phyloP scores from a whole-genome alignment of 2,797 vertebrate genomes.

The Neosilurus hyrtlii region DNA sequence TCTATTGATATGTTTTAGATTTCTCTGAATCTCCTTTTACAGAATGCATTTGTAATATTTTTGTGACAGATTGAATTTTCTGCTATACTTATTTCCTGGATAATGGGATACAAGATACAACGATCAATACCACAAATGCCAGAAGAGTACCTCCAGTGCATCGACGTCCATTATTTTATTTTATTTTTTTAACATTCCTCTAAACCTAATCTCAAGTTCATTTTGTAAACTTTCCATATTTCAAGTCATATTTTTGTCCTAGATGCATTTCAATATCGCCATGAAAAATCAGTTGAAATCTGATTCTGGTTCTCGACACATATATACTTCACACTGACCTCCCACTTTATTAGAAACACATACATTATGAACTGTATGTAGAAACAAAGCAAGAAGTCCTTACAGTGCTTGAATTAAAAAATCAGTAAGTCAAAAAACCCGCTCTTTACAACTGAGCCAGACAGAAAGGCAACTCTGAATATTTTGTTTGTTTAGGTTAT shows the following conservation, averaged over 20 bases:
- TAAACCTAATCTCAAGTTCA: background rate
- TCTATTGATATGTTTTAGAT: conserved; percentile 7
- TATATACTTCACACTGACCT: background rate
- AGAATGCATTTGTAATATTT: conserved; percentile 13
- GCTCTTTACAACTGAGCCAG: too few species aligned
- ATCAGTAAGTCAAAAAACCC: too few species aligned
- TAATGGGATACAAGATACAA: background rate
- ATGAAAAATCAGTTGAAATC: background rate
- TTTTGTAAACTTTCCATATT: background rate
- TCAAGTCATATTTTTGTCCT: background rate
- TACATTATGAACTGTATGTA: too few species aligned
- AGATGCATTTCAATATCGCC: too few species aligned
- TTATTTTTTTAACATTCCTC: background rate
- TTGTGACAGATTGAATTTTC: conserved; percentile 24
- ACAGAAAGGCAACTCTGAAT: too few species aligned
- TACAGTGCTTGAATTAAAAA: too few species aligned
- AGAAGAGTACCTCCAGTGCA: background rate
- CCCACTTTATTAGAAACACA: background rate
- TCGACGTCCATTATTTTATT: background rate
- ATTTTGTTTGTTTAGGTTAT: too few species aligned
- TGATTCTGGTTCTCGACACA: too few species aligned
- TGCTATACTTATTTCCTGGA: conserved; percentile 22
- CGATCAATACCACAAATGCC: conserved; percentile 2
- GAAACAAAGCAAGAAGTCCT: too few species aligned
- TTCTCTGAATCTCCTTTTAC: conserved; percentile 1